A percentile compares a stretch with the other conserved stretches of the same genome.
phyloP scores from a whole-genome alignment of 2,888 invertebrate species.

The Hirtodrosophila confusa region DNA sequence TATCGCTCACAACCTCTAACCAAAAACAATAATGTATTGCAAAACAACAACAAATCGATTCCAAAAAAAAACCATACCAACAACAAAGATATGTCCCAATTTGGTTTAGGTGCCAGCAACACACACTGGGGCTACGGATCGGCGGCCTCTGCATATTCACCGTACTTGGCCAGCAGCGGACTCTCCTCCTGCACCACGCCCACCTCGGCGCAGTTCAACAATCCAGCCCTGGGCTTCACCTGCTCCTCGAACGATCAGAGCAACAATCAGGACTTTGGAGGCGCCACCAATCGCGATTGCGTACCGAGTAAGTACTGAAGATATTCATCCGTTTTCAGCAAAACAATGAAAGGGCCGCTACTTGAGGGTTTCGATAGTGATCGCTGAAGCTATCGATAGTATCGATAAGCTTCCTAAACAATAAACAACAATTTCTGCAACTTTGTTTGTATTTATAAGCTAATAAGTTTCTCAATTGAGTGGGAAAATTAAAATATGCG shows the following conservation, averaged over 20 bases:
- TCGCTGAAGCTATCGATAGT: too few species aligned
- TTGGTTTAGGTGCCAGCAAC: conserved; percentile 92
- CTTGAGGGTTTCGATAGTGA: too few species aligned
- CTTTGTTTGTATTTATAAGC: too few species aligned
- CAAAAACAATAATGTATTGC: conserved; percentile 5
- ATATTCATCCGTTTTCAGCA: not conserved
- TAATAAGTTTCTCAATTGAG: too few species aligned
- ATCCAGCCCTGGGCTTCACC: conserved; percentile 89
- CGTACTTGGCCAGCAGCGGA: conserved; percentile 89
- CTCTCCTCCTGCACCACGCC: conserved; percentile 91
- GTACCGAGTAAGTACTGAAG: conserved; percentile 83
- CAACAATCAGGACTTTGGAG: conserved; percentile 86
- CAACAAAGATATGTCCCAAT: conserved; percentile 91
- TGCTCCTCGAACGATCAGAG: conserved; percentile 88
- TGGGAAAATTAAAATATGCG: too few species aligned
- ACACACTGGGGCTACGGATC: conserved; percentile 95
- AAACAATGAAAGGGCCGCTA: too few species aligned
- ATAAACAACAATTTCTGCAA: too few species aligned
- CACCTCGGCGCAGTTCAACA: conserved; percentile 89
- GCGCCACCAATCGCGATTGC: conserved; percentile 86
- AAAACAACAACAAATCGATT: conserved; percentile 6
- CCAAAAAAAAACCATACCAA: conserved; percentile 34
- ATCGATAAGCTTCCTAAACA: too few species aligned
- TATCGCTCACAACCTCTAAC: not conserved
- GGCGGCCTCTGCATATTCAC: conserved; percentile 93